A percentile compares a stretch with the other conserved stretches of the same genome.
These are phyloP conservation scores for Hypomecis atomaria DNA, from an alignment of 2,888 invertebrate species.

Conservation along the genomic window DNA sequence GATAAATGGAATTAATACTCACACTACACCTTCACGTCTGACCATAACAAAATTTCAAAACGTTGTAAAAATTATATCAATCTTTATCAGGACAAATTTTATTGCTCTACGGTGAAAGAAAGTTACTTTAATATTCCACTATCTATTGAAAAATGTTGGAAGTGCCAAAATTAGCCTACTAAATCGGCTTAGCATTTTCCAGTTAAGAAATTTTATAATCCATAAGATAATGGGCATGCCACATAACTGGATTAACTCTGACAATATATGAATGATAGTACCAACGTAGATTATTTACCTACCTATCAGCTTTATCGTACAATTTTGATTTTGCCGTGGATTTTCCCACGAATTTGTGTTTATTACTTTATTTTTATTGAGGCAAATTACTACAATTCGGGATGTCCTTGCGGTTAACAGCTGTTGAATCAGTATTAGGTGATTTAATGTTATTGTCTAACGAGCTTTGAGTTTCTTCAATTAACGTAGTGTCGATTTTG, in stretches of 20 bases:
- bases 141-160: slow-evolving; percentile 3
- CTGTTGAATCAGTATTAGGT: not conserved
- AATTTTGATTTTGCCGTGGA: not conserved
- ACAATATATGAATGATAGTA: slow-evolving; percentile 1
- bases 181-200: slow-evolving; percentile 2
- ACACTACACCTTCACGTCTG: no score
- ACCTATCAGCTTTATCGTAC: slow-evolving; percentile 2
- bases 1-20: no score
- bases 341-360: slow-evolving; percentile 4
- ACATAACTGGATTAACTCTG: slow-evolving; percentile 11
- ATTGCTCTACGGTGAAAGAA: not conserved
- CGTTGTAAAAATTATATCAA: no score
- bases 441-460: not conserved
- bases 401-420: not conserved
- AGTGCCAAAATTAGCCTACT: not conserved
- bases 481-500: no score
- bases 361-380: not conserved
- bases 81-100: no score
- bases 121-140: not conserved
- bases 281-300: not conserved
- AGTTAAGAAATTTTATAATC: slow-evolving; percentile 3
- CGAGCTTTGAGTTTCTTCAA: not conserved
- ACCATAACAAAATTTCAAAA: not conserved
- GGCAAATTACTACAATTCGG: not conserved
- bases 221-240: slow-evolving; percentile 4